phyloP scores from a whole-genome alignment of 2,888 invertebrate genomes.

The Pherbina coryleti region DNA sequence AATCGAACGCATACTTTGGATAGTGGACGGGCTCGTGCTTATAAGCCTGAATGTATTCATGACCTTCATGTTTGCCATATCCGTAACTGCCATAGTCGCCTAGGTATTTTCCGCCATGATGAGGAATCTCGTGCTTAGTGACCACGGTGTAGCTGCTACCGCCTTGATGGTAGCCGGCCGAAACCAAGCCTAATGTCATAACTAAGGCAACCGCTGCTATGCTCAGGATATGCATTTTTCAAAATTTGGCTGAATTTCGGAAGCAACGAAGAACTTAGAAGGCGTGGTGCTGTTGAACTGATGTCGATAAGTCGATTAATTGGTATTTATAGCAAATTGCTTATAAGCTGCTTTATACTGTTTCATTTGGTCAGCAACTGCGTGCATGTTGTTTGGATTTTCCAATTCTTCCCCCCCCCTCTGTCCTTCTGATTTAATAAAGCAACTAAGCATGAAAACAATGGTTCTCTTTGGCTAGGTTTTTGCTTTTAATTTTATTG shows the following conservation, averaged over 20 bases:
- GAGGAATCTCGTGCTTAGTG: slow-evolving; percentile 61
- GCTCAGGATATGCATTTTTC: slow-evolving; percentile 51
- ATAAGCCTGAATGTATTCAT: slow-evolving; percentile 53
- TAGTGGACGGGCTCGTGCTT: slow-evolving; percentile 69
- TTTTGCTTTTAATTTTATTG: not conserved
- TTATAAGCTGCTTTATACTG: not conserved
- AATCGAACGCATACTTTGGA: slow-evolving; percentile 70
- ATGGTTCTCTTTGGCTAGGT: slow-evolving; percentile 15
- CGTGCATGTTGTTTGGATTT: not conserved
- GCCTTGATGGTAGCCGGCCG: slow-evolving; percentile 54
- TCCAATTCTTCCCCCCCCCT: not conserved
- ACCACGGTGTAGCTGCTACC: slow-evolving; percentile 60
- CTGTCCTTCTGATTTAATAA: not conserved
- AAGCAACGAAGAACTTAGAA: not conserved
- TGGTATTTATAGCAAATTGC: slow-evolving; percentile 31
- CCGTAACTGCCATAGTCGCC: slow-evolving; percentile 43
- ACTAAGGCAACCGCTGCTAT: slow-evolving; percentile 46
- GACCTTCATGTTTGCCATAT: slow-evolving; percentile 50
- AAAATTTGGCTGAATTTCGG: not conserved
- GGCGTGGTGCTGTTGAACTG: slow-evolving; percentile 23
- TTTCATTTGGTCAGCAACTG: slow-evolving; percentile 10
- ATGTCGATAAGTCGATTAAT: slow-evolving; percentile 15
- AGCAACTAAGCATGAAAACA: slow-evolving; percentile 22
- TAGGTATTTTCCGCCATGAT: slow-evolving; percentile 48
- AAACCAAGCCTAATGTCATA: slow-evolving; percentile 44